Conservation (phyloP, 2,888 invertebrate genomes). For the Cantharis flavilabris region DNA sequence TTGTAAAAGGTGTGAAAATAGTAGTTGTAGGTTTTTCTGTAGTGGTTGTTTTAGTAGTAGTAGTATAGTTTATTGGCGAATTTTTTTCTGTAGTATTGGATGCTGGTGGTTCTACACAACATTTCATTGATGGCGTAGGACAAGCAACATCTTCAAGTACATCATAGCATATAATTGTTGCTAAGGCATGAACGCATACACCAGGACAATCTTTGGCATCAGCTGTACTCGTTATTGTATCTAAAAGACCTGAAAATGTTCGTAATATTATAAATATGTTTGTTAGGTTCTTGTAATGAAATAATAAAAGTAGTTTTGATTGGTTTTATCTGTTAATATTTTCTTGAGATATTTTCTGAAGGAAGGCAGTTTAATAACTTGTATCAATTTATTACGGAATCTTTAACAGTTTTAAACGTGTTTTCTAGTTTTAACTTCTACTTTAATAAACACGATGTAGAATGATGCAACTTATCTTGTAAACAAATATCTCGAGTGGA, state of each 20-base stretch:
- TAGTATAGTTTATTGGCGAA: constrained; percentile 34
- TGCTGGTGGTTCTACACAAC: constrained; percentile 79
- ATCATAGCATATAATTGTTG: constrained; percentile 84
- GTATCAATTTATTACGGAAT: background rate
- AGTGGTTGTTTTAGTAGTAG: constrained; percentile 35
- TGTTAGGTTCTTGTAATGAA: background rate
- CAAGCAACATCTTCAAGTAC: constrained; percentile 83
- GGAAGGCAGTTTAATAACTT: background rate
- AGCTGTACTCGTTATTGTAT: constrained; percentile 83
- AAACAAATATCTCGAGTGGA: background rate
- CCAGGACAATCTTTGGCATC: constrained; percentile 88
- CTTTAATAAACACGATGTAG: background rate
- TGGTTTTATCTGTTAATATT: background rate
- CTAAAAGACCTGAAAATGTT: constrained; percentile 70
- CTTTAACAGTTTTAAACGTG: background rate
- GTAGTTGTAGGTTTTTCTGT: constrained; percentile 42
- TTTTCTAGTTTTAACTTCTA: background rate
- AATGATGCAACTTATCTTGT: background rate
- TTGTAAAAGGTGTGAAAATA: constrained; percentile 38
- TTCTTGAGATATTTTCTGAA: background rate
- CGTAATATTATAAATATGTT: background rate
- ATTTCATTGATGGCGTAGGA: constrained; percentile 80
- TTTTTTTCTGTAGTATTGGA: constrained; percentile 56
- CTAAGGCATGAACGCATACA: constrained; percentile 83
- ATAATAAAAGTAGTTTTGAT: background rate